These are phyloP conservation scores for Fragum sueziense DNA, from an alignment of 2,888 invertebrate genomes.

Conservation along the genomic window DNA sequence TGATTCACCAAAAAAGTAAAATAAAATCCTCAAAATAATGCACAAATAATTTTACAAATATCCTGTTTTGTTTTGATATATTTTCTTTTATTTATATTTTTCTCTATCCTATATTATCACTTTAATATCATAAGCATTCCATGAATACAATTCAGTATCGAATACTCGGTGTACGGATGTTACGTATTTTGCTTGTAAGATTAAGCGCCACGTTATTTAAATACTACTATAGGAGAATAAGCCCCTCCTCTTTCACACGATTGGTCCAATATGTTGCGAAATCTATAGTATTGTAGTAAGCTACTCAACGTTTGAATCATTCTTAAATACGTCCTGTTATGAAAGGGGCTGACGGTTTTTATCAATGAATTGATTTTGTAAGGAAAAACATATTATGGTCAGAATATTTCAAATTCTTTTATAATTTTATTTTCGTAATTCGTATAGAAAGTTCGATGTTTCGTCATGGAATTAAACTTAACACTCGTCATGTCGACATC, in stretches of 20 bases:
- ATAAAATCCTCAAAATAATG: no score
- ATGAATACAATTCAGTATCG: not conserved
- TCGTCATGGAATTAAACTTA: no score
- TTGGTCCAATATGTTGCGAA: not conserved
- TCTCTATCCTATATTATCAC: not conserved
- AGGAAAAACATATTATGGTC: no score
- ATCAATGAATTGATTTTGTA: not conserved
- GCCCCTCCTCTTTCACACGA: not conserved
- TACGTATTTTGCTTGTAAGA: not conserved
- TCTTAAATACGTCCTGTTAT: not conserved
- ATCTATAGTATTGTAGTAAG: not conserved
- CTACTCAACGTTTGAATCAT: not conserved
- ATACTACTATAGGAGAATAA: not conserved
- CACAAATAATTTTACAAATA: not conserved
- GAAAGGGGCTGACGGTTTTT: no score
- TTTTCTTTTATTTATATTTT: not conserved
- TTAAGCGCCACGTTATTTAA: no score
- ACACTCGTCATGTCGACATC: no score
- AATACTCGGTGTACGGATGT: not conserved
- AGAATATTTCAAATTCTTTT: no score
- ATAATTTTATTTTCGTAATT: no score
- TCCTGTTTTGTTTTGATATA: not conserved
- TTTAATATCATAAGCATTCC: no score
- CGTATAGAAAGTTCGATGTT: no score
- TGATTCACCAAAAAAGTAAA: no score